phyloP scores from a whole-genome alignment of 2,797 vertebrate species.

The Aeoliscus strigatus region DNA sequence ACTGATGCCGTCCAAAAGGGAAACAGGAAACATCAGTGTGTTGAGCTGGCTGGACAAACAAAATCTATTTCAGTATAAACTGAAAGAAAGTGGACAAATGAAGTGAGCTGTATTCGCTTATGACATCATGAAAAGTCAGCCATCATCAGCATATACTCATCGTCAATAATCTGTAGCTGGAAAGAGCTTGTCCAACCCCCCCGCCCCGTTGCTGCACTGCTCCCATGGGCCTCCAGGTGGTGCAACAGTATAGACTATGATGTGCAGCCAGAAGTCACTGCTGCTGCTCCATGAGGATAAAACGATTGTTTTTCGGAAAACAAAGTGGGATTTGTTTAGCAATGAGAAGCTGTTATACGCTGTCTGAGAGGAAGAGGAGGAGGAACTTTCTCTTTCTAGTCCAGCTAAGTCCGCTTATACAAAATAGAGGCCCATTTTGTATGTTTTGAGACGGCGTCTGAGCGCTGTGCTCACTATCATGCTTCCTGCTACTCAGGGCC shows the following conservation, averaged over 20 bases:
- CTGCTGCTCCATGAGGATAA: slow-evolving; percentile 44
- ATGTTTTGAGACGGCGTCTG: slow-evolving; percentile 27
- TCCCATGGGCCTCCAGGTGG: slow-evolving; percentile 71
- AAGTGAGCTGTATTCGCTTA: too few relatives aligned
- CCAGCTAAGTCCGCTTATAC: slow-evolving; percentile 1
- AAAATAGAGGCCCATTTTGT: slow-evolving; percentile 20
- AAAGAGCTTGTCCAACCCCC: neutral
- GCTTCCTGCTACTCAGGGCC: slow-evolving; percentile 47
- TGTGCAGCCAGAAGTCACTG: slow-evolving; percentile 14
- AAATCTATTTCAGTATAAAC: too few relatives aligned
- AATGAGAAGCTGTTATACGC: slow-evolving; percentile 7
- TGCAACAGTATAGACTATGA: slow-evolving; percentile 67
- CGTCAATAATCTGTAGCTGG: neutral
- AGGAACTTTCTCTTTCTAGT: neutral
- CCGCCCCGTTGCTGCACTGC: slow-evolving; percentile 41
- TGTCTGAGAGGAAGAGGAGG: slow-evolving; percentile 10
- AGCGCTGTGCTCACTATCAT: slow-evolving; percentile 29
- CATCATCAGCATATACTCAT: too few relatives aligned
- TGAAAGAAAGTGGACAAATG: too few relatives aligned
- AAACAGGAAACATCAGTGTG: slow-evolving; percentile 17
- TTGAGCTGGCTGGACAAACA: slow-evolving; percentile 5
- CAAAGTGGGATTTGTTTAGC: slow-evolving; percentile 20
- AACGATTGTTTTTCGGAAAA: slow-evolving; percentile 51
- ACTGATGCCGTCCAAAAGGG: slow-evolving; percentile 31
- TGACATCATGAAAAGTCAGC: slow-evolving; percentile 5